Conservation (phyloP, 2,113 vertebrate genomes). For the Gavia stellata region DNA sequence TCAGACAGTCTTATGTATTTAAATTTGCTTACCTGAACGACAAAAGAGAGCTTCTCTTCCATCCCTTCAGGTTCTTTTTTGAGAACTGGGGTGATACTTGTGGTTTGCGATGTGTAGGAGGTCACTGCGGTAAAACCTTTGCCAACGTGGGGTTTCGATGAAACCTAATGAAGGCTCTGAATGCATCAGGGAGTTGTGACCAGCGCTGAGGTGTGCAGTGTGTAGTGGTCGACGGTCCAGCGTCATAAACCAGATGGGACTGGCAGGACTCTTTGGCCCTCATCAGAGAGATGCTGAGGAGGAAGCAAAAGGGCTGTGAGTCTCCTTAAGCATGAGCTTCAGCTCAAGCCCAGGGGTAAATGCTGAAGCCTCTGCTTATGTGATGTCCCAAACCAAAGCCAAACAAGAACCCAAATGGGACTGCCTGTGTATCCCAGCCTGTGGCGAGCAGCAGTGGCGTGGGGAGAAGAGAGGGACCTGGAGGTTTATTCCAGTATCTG, state of each 20-base stretch:
- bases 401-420: neutral
- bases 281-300: neutral
- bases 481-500: neutral
- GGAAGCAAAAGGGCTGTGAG: neutral
- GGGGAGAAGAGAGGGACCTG: neutral
- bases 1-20: neutral
- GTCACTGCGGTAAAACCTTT: neutral
- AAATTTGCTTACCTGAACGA: slow-evolving; percentile 1
- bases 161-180: neutral
- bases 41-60: neutral
- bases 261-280: neutral
- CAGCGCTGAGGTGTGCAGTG: accelerated
- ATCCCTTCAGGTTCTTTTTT: neutral
- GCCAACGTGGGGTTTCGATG: neutral
- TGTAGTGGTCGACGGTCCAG: accelerated
- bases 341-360: neutral
- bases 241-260: neutral
- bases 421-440: neutral
- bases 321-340: neutral
- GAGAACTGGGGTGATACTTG: neutral
- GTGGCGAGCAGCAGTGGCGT: accelerated
- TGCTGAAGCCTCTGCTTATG: neutral
- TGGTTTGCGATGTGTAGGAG: neutral
- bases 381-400: neutral
- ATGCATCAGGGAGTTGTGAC: neutral